phyloP scores from a whole-genome alignment of 1,140 invertebrate species.

The Metopolophium dirhodum region DNA sequence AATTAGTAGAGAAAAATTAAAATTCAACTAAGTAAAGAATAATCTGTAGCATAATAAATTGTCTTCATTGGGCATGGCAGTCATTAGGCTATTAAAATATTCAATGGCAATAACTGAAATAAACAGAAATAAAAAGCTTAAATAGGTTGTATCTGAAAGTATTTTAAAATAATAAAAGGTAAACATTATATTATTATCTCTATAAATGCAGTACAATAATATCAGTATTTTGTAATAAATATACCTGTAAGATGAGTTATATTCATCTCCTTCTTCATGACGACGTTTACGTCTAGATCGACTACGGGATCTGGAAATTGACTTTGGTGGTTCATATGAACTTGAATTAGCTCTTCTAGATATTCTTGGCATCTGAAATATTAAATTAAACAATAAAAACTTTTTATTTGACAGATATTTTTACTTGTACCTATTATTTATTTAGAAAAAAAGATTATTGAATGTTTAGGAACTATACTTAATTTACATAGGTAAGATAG shows the following conservation, averaged over 20 bases:
- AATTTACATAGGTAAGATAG: not conserved
- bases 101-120: not conserved
- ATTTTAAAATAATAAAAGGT: not conserved
- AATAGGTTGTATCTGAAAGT: no score
- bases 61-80: conserved; percentile 37
- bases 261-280: conserved; percentile 44
- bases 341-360: conserved; percentile 51
- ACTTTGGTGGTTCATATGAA: conserved; percentile 39
- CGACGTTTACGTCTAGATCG: conserved; percentile 53
- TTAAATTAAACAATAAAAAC: not conserved
- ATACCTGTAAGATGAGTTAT: conserved; percentile 47
- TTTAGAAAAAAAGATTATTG: not conserved
- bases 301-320: conserved; percentile 40
- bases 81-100: not conserved
- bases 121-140: not conserved
- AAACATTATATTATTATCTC: not conserved
- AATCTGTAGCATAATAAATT: conserved; percentile 14
- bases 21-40: conserved; percentile 40
- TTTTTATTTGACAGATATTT: not conserved
- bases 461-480: not conserved
- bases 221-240: not conserved
- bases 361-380: conserved; percentile 52
- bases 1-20: not conserved
- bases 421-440: no score
- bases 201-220: not conserved